These are phyloP conservation scores for Alfaro cultratus DNA, from an alignment of 2,797 vertebrate species.

Conservation along the genomic window DNA sequence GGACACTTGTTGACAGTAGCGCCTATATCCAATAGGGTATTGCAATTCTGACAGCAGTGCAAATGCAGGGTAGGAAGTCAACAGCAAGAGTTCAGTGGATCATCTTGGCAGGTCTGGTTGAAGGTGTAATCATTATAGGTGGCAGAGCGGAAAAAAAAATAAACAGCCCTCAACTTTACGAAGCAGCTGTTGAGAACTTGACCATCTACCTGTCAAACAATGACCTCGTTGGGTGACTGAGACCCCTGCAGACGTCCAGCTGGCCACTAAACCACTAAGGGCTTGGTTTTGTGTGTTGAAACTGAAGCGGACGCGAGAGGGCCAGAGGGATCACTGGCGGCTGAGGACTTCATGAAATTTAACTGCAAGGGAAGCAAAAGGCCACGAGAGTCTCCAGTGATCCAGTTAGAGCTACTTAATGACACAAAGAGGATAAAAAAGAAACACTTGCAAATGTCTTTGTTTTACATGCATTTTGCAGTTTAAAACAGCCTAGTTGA, in stretches of 20 bases:
- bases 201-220: background rate
- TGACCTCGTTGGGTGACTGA: background rate
- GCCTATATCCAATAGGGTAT: background rate
- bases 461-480: background rate
- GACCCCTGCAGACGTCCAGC: background rate
- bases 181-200: background rate
- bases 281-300: background rate
- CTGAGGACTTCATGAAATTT: background rate
- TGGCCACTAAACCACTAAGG: background rate
- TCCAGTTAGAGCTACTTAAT: background rate
- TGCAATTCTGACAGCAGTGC: slow-evolving; percentile 7
- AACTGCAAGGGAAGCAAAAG: background rate
- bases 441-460: background rate
- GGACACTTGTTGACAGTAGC: slow-evolving; percentile 2
- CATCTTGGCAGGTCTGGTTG: background rate
- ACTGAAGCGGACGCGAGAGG: background rate
- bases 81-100: background rate
- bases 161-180: background rate
- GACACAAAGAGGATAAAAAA: background rate
- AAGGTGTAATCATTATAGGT: slow-evolving; percentile 1
- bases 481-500: background rate
- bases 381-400: background rate
- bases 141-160: background rate
- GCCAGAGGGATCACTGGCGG: background rate
- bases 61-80: background rate